These are phyloP conservation scores for Oceanites oceanicus DNA, from an alignment of 2,113 vertebrate genomes.

Conservation along the genomic window DNA sequence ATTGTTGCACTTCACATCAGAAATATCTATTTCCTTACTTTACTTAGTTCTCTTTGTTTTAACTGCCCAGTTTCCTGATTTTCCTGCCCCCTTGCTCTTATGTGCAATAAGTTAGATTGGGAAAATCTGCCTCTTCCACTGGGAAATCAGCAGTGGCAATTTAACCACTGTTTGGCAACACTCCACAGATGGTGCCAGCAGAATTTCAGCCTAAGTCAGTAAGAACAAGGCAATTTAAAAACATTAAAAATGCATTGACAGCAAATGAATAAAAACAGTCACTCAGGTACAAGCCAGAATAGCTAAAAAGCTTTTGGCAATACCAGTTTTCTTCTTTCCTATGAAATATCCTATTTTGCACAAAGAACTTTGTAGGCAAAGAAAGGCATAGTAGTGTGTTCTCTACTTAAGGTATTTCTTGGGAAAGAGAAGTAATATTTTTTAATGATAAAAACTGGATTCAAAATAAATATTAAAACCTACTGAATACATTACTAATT, in stretches of 20 bases:
- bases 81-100: background rate
- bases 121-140: conserved; percentile 16
- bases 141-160: conserved; percentile 45
- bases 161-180: conserved; percentile 16
- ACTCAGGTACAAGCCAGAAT: background rate
- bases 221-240: conserved; percentile 39
- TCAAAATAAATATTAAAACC: background rate
- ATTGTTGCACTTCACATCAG: background rate
- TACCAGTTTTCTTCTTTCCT: background rate
- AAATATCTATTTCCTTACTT: background rate
- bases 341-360: background rate
- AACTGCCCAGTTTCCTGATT: background rate
- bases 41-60: background rate
- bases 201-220: conserved; percentile 44
- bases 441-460: background rate
- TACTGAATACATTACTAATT: background rate
- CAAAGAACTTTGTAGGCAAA: background rate
- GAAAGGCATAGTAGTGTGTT: background rate
- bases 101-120: background rate
- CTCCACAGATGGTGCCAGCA: conserved; percentile 15
- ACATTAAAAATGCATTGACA: conserved; percentile 52
- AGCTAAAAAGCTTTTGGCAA: background rate
- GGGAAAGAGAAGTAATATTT: background rate
- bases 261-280: conserved; percentile 6
- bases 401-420: background rate